Evolutionary conservation across 2,888 invertebrate genomes (phyloP), one percentile per base, ranked within the genome.

Genomic region (Nineta flava): DNA sequence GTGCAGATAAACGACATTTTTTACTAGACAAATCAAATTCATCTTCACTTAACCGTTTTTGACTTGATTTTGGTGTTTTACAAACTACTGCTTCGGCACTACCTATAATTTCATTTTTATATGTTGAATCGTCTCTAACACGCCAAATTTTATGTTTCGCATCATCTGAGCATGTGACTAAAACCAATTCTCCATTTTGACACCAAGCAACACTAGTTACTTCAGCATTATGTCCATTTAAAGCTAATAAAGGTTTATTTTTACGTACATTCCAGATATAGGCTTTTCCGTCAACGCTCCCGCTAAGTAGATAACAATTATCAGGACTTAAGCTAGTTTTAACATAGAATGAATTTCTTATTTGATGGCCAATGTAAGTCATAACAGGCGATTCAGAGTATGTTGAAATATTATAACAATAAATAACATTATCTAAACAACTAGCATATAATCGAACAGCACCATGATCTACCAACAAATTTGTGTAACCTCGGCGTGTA

Each of bases 121-220:
- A n/a, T 2, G n/a, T 38, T n/a, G 1, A 2, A 38, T 38, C 38
- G n/a, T 38, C 38, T 38, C 38, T 38, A n/a, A 38, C n/a, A 12
- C 80, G 71, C 87, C 87, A 88, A 48, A 87, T 72, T 65, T 80
- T 80, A 62, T 85, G 83, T 0, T 77, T 69, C 10, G 83, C 81
- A 68, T 91, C 91, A 62, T 91, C 91, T 46, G 87, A 83, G 64
- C 88, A 86, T 0, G 90, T 90, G 12, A 87, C 81, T 44, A 88
- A 65, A 62, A 76, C 76, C 15, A 70, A 64, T 60, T 77, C 75
- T 6, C 74, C 73, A 46, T 55, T 59, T 48, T 64, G 67, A 56
- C 81, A 77, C 91, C 91, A 92, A 1, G 85, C 83, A 1, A 90
- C 87, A 61, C 86, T 84, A 0, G 90, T 88, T 0, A 93, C 92